A percentile compares a stretch with the other conserved stretches of the same genome.
These are phyloP conservation scores for Steatocranus sp. DNA, from an alignment of 2,797 vertebrate genomes.

Conservation along the genomic window DNA sequence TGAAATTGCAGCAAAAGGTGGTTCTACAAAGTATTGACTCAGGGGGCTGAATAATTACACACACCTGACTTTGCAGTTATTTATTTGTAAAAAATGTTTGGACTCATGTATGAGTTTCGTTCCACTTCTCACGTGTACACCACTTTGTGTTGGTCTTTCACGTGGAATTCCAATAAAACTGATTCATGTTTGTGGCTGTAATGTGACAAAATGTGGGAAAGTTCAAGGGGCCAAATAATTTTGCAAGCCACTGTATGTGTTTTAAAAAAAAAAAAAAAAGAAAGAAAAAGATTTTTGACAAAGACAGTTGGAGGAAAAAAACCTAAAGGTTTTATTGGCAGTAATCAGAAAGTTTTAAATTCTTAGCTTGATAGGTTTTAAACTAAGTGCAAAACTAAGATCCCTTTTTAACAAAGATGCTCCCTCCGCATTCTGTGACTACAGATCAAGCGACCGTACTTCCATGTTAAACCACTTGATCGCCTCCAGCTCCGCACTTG, in stretches of 20 bases:
- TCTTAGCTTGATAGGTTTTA: background rate
- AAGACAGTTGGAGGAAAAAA: background rate
- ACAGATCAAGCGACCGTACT: conserved; percentile 87
- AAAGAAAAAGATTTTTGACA: background rate
- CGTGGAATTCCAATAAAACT: no score
- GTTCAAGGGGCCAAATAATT: rapidly evolving
- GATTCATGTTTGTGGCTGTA: no score
- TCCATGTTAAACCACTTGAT: conserved; percentile 82
- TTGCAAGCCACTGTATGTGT: rapidly evolving
- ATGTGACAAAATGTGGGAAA: background rate
- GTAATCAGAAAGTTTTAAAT: background rate
- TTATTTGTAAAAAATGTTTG: background rate
- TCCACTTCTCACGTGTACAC: no score
- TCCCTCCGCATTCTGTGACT: background rate
- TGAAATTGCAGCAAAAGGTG: no score
- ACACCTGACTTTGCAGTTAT: rapidly evolving
- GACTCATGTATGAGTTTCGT: no score
- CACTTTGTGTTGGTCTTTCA: no score
- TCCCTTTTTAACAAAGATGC: background rate
- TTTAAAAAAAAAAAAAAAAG: rapidly evolving
- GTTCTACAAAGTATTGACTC: no score
- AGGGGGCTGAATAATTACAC: rapidly evolving
- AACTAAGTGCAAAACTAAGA: background rate
- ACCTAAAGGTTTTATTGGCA: background rate
- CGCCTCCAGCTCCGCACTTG: conserved; percentile 80